Evolutionary conservation across 2,797 vertebrate species (phyloP), one percentile per base, ranked within the genome.

Genomic region (Anguilla obscura): DNA sequence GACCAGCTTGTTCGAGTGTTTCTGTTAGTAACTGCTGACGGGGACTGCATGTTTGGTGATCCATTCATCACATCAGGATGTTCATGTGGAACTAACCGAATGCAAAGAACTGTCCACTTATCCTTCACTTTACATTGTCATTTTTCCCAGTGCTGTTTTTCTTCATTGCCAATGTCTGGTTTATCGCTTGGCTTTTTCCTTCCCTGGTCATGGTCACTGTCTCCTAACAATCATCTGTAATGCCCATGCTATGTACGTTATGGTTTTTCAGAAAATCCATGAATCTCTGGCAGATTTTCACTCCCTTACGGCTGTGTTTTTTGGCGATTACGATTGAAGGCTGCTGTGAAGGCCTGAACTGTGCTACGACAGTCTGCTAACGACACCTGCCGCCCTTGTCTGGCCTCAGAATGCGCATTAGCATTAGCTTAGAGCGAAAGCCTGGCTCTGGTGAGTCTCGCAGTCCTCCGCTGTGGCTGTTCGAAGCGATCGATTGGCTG

Each of bases 181-280:
- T 85, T 74, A 63, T 18, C 50, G 27, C 83, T 80, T 50, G 6
- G 14, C 6, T 45, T 7, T 85, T 63, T 84, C 30, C 50, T 27
- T 69, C 30, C 79, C 27, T 50, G 30, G 24, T 30, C 27, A 33
- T 33, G 33, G 33, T 33, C 33, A 33, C 40, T 50, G 79, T 60
- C 7, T 48, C 86, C 80, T 48, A 87, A 66, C 27, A 1, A 21
- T 33, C 86, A 84, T 74, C 69, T 33, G 50, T 66, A 48, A 87
- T 71, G 80, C 63, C n/a, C 63, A 56, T 71, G 45, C 40, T 40
- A n/a, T 30, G 18, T 18, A 8, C 33, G 56, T 71, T 36, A 71
- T 74, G 14, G 0, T 18, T 76, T 40, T 36, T 18, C 30, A 76
- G 74, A 33, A 71, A 33, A 33, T 12, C 10, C 69, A 74, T 30